A percentile compares a stretch with the other conserved stretches of the same genome.
phyloP scores from a whole-genome alignment of 1,140 invertebrate genomes.

The Apis cerana region DNA sequence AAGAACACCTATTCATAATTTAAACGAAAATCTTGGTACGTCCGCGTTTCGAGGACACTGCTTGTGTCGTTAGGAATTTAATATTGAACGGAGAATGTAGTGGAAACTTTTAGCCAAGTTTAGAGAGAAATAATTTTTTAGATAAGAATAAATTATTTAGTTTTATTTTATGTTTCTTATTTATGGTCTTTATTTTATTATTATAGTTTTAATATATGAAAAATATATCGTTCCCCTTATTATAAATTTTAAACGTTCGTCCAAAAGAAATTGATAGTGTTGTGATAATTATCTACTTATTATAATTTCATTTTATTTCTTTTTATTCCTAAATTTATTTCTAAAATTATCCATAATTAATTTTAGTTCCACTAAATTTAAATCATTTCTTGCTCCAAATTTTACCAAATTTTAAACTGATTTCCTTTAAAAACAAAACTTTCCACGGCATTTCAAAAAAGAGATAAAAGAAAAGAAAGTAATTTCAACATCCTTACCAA shows the following conservation, averaged over 20 bases:
- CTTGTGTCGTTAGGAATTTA: constrained; percentile 43
- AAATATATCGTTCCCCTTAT: too few species aligned
- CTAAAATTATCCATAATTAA: neutral
- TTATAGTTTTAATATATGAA: too few species aligned
- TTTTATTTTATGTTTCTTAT: too few species aligned
- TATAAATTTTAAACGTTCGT: too few species aligned
- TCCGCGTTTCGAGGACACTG: constrained; percentile 36
- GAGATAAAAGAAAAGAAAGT: neutral
- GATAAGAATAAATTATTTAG: neutral
- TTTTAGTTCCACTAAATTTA: neutral
- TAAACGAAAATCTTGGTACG: constrained; percentile 60
- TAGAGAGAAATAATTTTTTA: neutral
- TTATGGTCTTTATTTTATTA: too few species aligned
- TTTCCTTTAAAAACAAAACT: neutral
- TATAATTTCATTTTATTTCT: too few species aligned
- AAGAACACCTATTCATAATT: constrained; percentile 47
- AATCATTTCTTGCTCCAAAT: neutral
- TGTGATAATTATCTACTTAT: too few species aligned
- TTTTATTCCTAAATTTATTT: too few species aligned
- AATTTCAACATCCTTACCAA: neutral
- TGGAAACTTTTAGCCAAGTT: neutral
- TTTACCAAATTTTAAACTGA: neutral
- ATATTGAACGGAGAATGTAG: constrained; percentile 44
- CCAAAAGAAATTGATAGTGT: too few species aligned
- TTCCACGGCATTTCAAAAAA: neutral